Base-by-base conservation (phyloP, 1,140 invertebrate species). In the Epicauta chinensis region DNA sequence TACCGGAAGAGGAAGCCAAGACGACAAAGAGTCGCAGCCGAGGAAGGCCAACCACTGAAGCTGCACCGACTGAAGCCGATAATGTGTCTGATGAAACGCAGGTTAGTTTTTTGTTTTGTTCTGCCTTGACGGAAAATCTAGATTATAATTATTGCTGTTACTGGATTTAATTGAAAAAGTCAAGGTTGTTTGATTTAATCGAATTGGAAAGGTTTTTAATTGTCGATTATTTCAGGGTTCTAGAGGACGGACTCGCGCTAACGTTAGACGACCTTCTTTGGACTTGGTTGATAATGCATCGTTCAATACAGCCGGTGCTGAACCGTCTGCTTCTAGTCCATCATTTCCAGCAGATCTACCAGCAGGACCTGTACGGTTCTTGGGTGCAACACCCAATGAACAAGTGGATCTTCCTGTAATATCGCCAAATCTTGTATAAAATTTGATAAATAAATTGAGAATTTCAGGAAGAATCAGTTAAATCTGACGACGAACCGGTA, bases 251-350 rank as follows among this genome's bases (percentile, higher is more conserved):
- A 68, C 64, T 32, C 54, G 65, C 23, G 62, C 66, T 3, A 77
- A 76, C 43, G 74, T 80, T 2, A 72, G 80, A 47, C 75, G 86
- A 49, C 84, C 86, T 13, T 84, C 80, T 59, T 71, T 88, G 35
- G 87, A 89, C 61, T 69, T 89, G 11, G 84, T 90, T 0, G 87
- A 91, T 65, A 84, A 84, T 53, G 83, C 81, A 45, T 86, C 81
- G 47, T 90, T 89, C 68, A 83, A 87, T 52, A 87, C 85, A 0
- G 80, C 87, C 12, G 12, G 12, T 34, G 81, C 64, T 15, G 54
- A 57, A 23, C 52, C 51, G 30, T 38, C 45, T 14, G 36, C 34
- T 46, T 55, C 39, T 51, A 71, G 70, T n/a, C 75, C 75, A 0
- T 71, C 73, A 43, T 77, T 76, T 48, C 75, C 75, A 2, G 66